Evolutionary conservation across 2,888 invertebrate species (phyloP), one percentile per base, ranked within the genome.

Genomic region (Furcula furcula): DNA sequence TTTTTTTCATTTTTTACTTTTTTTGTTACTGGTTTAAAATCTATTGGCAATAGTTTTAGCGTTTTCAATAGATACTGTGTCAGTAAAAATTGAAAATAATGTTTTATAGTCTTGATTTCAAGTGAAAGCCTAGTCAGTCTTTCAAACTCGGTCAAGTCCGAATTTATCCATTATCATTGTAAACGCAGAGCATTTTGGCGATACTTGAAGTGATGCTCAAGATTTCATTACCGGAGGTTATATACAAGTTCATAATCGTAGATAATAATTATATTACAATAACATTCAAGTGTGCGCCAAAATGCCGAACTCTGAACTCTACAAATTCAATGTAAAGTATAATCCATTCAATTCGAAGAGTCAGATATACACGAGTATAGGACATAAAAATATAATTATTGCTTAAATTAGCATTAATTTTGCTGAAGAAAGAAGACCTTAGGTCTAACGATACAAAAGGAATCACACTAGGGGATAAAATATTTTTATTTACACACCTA

Each of bases 401-500:
- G 82, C 86, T 85, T 81, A 81, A 63, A 74, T 21, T 10, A 21
- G 10, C 6, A 21, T 21, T 21, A 10, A 21, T 21, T 21, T 21
- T 2, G 10, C 21, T 21, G 79, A 84, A 83, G 78, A 82, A 81
- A 75, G 74, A 72, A 75, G 73, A 80, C 80, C 84, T 83, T 80
- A 83, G 84, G 81, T 70, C 82, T 83, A 83, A 68, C 66, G 62
- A 71, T 75, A 76, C 66, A 59, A 72, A 85, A 83, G 76, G 74
- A 83, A 81, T 73, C 59, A 74, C 82, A 83, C 86, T 73, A 76
- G 74, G 84, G 81, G 82, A 82, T 82, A 81, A 77, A 65, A 48
- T 55, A 74, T 79, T 72, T 84, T 85, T 87, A 76, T 86, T 86
- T 84, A 86, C 71, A 77, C 76, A 79, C 66, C 70, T 81, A 82